A percentile compares a stretch with the other conserved stretches of the same genome.
phyloP scores from a whole-genome alignment of 64 coral and sea anemone genomes.

The Actinia equina region DNA sequence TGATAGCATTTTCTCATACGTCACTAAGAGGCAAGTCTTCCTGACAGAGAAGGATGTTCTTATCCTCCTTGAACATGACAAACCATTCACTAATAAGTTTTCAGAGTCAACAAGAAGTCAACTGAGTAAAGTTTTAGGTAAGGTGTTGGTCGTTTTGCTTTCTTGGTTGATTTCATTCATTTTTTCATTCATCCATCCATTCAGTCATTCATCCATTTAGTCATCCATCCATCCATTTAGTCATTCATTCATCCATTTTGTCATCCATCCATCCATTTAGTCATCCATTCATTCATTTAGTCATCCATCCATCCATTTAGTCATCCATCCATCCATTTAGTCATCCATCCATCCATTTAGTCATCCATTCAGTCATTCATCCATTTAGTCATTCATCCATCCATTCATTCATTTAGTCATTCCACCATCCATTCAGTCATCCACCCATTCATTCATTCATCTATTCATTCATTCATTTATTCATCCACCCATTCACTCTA shows the following conservation, averaged over 20 bases:
- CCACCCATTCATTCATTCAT: too few relatives aligned
- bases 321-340: neutral
- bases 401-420: neutral
- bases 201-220: too few relatives aligned
- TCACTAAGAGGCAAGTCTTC: slow-evolving; percentile 64
- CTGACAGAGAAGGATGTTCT: slow-evolving; percentile 65
- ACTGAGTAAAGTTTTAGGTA: slow-evolving; percentile 62
- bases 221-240: neutral
- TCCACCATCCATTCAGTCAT: neutral
- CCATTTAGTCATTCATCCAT: too few relatives aligned
- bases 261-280: too few relatives aligned
- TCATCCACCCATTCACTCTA: neutral
- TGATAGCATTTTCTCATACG: slow-evolving; percentile 57
- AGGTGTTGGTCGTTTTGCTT: neutral
- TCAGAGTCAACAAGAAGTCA: slow-evolving; percentile 71
- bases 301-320: neutral
- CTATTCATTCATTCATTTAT: neutral
- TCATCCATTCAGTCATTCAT: too few relatives aligned
- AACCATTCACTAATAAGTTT: slow-evolving; percentile 75
- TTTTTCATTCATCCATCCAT: neutral
- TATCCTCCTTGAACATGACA: slow-evolving; percentile 63
- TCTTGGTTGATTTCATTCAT: neutral
- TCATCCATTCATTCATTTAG: neutral
- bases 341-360: neutral
- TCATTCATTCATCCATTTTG: neutral